Conservation (phyloP, 1,140 invertebrate species). For the Hesperophylax magnus region DNA sequence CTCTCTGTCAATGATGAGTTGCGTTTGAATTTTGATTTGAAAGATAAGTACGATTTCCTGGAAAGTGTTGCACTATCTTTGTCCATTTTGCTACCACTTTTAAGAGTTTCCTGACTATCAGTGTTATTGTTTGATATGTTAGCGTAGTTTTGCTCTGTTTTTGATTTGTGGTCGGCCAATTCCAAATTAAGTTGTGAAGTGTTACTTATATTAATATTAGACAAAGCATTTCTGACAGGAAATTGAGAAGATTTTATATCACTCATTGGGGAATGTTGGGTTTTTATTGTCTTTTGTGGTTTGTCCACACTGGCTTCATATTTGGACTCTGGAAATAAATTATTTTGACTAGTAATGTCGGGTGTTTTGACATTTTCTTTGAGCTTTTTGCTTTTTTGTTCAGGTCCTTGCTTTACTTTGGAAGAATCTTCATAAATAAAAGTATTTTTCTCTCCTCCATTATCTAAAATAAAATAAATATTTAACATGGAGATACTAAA, state of each 20-base stretch:
- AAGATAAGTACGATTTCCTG: constrained; percentile 69
- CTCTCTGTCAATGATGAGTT: constrained; percentile 66
- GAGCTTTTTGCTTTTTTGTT: constrained; percentile 17
- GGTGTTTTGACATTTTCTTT: constrained; percentile 29
- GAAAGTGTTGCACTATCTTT: constrained; percentile 60
- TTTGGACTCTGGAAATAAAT: constrained; percentile 5
- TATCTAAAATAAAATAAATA: constrained; percentile 15
- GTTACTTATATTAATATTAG: constrained; percentile 24
- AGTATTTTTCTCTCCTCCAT: constrained; percentile 6
- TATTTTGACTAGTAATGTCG: constrained; percentile 25
- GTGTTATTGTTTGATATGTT: constrained; percentile 17
- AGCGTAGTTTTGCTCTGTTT: constrained; percentile 30
- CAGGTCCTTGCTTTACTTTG: constrained; percentile 6
- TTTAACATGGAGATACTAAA: not conserved
- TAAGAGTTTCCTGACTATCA: not conserved
- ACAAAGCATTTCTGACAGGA: constrained; percentile 12
- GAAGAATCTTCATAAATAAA: constrained; percentile 12
- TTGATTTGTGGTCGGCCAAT: constrained; percentile 4
- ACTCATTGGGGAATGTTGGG: constrained; percentile 4
- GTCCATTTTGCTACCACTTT: constrained; percentile 56
- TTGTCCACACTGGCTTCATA: constrained; percentile 25
- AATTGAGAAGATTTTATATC: not conserved
- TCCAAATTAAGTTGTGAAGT: constrained; percentile 20
- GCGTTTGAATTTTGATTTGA: constrained; percentile 71
- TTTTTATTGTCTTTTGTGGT: constrained; percentile 18